Base-by-base conservation (phyloP, 2,888 invertebrate species). In the Dione vanillae region DNA sequence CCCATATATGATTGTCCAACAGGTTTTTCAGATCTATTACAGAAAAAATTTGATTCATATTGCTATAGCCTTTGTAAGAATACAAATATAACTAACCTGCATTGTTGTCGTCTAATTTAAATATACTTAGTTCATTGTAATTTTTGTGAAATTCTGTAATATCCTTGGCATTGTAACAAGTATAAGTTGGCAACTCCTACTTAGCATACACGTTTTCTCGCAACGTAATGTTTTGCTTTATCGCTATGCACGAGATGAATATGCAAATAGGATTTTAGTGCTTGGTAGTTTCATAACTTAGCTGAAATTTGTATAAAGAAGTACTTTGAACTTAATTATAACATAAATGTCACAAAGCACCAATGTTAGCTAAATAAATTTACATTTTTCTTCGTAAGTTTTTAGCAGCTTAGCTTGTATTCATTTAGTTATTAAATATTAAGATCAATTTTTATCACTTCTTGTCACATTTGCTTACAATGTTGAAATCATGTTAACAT, bases 201-300 rank as follows among this genome's bases (percentile, higher is more conserved):
- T 61, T 45, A 61, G 5, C 40, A 27, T 61, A 27, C 27, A 45
- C 16, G 27, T 43, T 61, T 45, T 61, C 61, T 35, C 43, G 11
- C 61, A 27, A 43, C 59, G 27, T 43, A 43, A 61, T 61, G 59
- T 43, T 61, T 61, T 43, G 41, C 59, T 59, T 59, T 61, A 43
- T 61, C 43, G 43, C 43, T 61, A 27, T 43, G 59, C 20, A 35
- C 43, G 27, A 45, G 61, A 61, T 61, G 61, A 35, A 45, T 45
- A 61, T 61, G 61, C 45, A 61, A 61, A 61, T 61, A 61, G 11
- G 45, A 45, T 61, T 45, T 45, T 61, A 35, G 61, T 45, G 27
- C 45, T 61, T 27, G 14, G 19, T 27, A 61, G 27, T 61, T 61
- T 59, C 59, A 59, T n/a, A 45, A 45, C n/a, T 61, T 45, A 35